Conservation (phyloP, 2,888 invertebrate species). For the Argyresthia albistria region DNA sequence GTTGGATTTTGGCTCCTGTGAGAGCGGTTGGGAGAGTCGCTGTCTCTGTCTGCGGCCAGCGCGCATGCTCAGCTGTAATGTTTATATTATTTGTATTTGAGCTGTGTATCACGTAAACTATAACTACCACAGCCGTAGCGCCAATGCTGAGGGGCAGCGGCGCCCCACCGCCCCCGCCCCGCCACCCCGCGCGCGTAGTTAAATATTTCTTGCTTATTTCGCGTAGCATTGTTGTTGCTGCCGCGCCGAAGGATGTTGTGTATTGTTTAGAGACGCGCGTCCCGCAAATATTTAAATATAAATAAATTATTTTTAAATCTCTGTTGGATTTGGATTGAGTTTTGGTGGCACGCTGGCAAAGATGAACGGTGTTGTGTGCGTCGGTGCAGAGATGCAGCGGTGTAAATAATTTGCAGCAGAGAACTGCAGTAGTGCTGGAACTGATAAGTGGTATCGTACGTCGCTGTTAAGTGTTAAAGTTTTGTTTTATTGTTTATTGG, state of each 20-base stretch:
- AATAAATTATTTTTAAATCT: conserved; percentile 8
- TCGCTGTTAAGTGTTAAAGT: conserved; percentile 55
- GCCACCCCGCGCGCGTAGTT: conserved; percentile 50
- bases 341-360: background rate
- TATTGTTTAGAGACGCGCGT: conserved; percentile 62
- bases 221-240: conserved; percentile 72
- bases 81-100: conserved; percentile 75
- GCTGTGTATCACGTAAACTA: conserved; percentile 75
- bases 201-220: conserved; percentile 75
- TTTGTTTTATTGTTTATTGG: conserved; percentile 20
- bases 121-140: conserved; percentile 72
- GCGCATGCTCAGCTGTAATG: conserved; percentile 70
- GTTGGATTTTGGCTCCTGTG: background rate
- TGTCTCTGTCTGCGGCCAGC: conserved; percentile 48
- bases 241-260: conserved; percentile 65
- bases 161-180: conserved; percentile 66
- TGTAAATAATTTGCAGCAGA: conserved; percentile 64
- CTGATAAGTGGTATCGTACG: conserved; percentile 58
- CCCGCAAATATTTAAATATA: conserved; percentile 47
- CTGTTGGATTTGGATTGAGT: background rate
- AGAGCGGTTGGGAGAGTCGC: conserved; percentile 8
- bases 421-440: conserved; percentile 45
- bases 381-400: conserved; percentile 34
- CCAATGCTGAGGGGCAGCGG: conserved; percentile 68
- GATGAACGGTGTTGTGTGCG: background rate